Base-by-base conservation (phyloP, 2,113 vertebrate genomes). In the Arenaria interpres region DNA sequence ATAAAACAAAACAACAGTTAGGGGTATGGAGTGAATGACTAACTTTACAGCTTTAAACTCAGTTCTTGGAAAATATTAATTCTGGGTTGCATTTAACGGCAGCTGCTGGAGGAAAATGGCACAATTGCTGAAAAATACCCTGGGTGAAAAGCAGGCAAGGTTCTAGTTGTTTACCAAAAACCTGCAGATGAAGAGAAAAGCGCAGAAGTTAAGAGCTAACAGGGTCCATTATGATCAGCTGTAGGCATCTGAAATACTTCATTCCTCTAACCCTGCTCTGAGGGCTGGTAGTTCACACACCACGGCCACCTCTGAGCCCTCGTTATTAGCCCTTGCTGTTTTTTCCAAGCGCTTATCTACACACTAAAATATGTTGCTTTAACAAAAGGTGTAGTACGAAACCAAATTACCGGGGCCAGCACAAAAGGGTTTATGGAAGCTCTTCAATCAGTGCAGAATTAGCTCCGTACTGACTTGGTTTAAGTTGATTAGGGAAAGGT, bases 1-100 rank as follows among this genome's bases (percentile, higher is more conserved):
- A 98, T 98, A 97, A 96, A 98, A 97, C 95, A 98, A 98, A 98
- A 97, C 97, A 98, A 97, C 96, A 96, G 97, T 95, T 95, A 98
- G 77, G 96, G 95, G 96, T 97, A 97, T 28, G 90, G 93, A 97
- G 92, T 91, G 97, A 97, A 97, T 85, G 90, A 97, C 64, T 64
- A 97, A 97, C 79, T 97, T 96, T 54, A 96, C 53, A 96, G 79
- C 85, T 93, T 96, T 94, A 96, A 91, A 97, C 79, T 81, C 78
- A 72, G 51, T 63, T 94, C 88, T 92, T 71, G 85, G 67, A 94
- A 97, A 96, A 88, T 93, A 96, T 72, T 91, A 96, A 97, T 93
- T 97, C 90, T 46, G 32, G 30, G 33, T 24, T 89, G 66, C 6
- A 10, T 83, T 97, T 97, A 97, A 96, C 54, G 75, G 92, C 77